Percentiles rank a stretch among this genome's conserved stretches.
Evolutionary conservation across 2,113 vertebrate species (phyloP).

Genomic region (Pavo muticus): DNA sequence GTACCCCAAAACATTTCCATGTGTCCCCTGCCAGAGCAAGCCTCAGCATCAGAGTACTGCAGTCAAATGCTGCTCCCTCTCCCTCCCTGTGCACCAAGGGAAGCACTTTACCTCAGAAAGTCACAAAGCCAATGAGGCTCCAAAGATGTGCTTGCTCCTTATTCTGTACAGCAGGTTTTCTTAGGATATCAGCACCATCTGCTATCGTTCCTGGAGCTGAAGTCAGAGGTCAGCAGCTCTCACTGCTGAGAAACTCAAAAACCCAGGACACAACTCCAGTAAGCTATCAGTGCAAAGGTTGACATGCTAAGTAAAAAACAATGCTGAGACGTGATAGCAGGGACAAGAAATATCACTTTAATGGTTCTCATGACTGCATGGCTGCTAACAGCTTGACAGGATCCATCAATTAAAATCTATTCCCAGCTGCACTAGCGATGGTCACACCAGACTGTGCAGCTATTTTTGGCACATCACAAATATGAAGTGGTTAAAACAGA

Average conservation of each 20-base stretch:
- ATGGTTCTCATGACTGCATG: conserved; percentile 29
- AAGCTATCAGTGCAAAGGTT: neutral
- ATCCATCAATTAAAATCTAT: conserved; percentile 72
- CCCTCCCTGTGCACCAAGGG: neutral
- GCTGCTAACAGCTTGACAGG: conserved; percentile 52
- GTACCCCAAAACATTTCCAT: neutral
- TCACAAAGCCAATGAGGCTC: neutral
- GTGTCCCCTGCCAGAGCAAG: neutral
- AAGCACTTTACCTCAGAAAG: neutral
- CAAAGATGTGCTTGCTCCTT: neutral
- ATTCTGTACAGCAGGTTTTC: fast-evolving
- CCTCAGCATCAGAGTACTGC: fast-evolving
- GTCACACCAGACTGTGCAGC: conserved; percentile 11
- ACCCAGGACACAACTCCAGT: fast-evolving
- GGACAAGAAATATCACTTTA: conserved; percentile 48
- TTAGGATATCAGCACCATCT: neutral
- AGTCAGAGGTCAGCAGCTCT: neutral
- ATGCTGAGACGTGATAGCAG: conserved; percentile 8
- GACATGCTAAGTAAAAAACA: neutral
- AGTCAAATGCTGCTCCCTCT: neutral
- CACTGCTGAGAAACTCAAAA: neutral
- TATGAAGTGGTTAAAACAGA: conserved; percentile 18
- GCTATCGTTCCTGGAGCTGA: neutral
- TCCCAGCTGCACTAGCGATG: conserved; percentile 41
- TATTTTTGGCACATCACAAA: conserved; percentile 50